phyloP scores from a whole-genome alignment of 2,113 vertebrate genomes.

The Paraplagusia blochii region DNA sequence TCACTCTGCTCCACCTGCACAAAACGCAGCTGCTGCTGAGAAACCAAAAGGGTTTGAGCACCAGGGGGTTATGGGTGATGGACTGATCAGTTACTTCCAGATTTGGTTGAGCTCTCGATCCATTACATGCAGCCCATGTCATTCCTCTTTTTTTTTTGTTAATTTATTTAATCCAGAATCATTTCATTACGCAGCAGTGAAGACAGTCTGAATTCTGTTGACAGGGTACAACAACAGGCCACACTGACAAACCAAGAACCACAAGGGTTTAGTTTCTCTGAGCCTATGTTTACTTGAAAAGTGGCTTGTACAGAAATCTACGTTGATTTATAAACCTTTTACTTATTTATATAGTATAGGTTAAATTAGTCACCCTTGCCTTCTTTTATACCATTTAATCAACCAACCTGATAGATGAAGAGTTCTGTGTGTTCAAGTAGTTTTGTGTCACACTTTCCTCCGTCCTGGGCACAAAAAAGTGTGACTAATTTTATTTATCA shows the following conservation, averaged over 20 bases:
- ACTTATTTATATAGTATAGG: neutral
- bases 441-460: conserved; percentile 4
- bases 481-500: conserved; percentile 8
- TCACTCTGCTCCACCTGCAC: conserved; percentile 14
- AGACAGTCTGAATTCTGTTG: neutral
- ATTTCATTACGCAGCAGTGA: neutral
- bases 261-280: conserved; percentile 1
- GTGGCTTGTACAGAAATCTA: conserved; percentile 5
- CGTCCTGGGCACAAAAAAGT: conserved; percentile 6
- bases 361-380: no score
- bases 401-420: no score
- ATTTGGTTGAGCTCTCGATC: conserved; percentile 68
- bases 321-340: neutral
- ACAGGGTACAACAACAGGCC: conserved; percentile 32
- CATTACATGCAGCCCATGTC: conserved; percentile 54
- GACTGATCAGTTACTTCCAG: conserved; percentile 22
- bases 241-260: conserved; percentile 5
- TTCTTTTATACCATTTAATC: no score
- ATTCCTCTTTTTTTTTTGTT: conserved; percentile 50
- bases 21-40: conserved; percentile 13
- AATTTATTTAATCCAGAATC: conserved; percentile 32
- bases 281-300: conserved; percentile 44
- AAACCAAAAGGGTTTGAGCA: conserved; percentile 7
- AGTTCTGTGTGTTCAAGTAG: neutral
- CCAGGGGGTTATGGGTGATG: conserved; percentile 28